phyloP scores from a whole-genome alignment of 1,140 invertebrate genomes.

The Philopotamus ludificatus region DNA sequence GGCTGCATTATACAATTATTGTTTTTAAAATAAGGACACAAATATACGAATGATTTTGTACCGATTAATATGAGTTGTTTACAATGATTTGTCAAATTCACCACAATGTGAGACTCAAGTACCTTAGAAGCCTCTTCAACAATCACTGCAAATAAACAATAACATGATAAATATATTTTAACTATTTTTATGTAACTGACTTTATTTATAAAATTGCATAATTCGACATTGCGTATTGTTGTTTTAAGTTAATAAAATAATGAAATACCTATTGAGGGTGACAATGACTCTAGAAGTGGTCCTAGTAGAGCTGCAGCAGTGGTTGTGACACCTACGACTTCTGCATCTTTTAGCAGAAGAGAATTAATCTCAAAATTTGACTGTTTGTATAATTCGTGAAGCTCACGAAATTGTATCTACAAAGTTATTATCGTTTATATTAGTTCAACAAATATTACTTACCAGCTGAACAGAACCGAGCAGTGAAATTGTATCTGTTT shows the following conservation, averaged over 20 bases:
- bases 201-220: too few relatives aligned
- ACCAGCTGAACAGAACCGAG: too few relatives aligned
- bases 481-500: too few relatives aligned
- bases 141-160: conserved; percentile 56
- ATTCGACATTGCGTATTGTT: too few relatives aligned
- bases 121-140: conserved; percentile 88
- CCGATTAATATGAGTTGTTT: conserved; percentile 83
- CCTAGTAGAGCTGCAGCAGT: conserved; percentile 70
- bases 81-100: conserved; percentile 67
- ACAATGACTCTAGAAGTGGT: conserved; percentile 61
- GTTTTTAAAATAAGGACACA: not conserved
- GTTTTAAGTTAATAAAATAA: not conserved
- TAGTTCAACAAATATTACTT: too few relatives aligned
- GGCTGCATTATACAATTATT: too few relatives aligned
- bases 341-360: too few relatives aligned
- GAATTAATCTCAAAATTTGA: too few relatives aligned
- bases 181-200: too few relatives aligned
- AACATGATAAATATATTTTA: too few relatives aligned
- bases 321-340: conserved; percentile 80
- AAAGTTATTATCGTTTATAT: too few relatives aligned
- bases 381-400: conserved; percentile 46
- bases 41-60: conserved; percentile 43
- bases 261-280: conserved; percentile 60
- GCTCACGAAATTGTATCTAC: conserved; percentile 45
- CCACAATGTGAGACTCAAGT: conserved; percentile 73